Percentiles rank a stretch among this genome's conserved stretches.
Conservation (phyloP, 2,888 invertebrate genomes). For the Apotomis betuletana region DNA sequence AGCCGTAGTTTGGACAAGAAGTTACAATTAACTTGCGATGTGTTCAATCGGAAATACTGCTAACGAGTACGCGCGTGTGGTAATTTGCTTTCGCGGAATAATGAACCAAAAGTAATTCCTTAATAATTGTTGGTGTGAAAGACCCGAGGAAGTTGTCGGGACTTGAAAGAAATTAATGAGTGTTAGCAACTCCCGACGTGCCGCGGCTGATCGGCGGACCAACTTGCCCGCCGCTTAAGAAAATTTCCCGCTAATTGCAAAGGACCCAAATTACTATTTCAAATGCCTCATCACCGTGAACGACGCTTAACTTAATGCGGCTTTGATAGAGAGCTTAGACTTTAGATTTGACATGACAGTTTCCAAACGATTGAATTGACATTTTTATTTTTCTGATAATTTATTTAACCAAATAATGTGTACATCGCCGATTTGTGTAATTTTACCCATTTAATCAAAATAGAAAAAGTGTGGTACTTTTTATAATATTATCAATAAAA, state of each 20-base stretch:
- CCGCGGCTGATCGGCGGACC: conserved; percentile 79
- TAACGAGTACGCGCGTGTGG: conserved; percentile 55
- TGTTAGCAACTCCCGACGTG: conserved; percentile 81
- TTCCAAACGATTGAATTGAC: too few species aligned
- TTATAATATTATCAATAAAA: too few species aligned
- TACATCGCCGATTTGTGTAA: too few species aligned
- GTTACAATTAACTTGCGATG: conserved; percentile 60
- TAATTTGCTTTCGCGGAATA: conserved; percentile 62
- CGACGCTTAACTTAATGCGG: conserved; percentile 26
- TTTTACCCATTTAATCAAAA: too few species aligned
- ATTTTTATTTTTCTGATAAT: too few species aligned
- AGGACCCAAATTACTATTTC: conserved; percentile 58
- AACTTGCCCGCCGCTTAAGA: conserved; percentile 72
- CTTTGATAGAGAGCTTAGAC: conserved; percentile 1
- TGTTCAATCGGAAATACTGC: conserved; percentile 61
- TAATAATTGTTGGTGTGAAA: conserved; percentile 76
- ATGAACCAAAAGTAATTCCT: conserved; percentile 75
- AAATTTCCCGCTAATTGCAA: conserved; percentile 75
- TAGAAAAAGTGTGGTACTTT: too few species aligned
- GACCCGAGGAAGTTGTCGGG: conserved; percentile 70
- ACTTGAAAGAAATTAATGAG: conserved; percentile 82
- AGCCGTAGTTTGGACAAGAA: conserved; percentile 53
- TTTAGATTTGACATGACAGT: background rate
- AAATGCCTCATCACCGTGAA: conserved; percentile 57
- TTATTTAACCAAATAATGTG: too few species aligned